Percentiles rank a stretch among this genome's conserved stretches.
Evolutionary conservation across 2,797 vertebrate genomes (phyloP).

Genomic region (Anisognathus igniventris): DNA sequence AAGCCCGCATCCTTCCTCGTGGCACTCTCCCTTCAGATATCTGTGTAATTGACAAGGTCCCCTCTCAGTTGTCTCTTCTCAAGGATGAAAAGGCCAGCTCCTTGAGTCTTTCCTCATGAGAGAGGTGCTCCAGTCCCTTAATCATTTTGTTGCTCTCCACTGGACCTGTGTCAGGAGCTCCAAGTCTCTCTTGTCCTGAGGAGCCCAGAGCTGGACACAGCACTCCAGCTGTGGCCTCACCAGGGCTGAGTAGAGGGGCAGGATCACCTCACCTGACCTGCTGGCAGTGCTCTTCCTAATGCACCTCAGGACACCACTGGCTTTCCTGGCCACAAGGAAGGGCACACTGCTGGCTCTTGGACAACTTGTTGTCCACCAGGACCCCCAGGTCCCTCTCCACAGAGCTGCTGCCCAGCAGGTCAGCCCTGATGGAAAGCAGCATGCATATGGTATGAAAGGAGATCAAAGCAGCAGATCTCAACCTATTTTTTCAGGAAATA

Average conservation of each 20-base stretch:
- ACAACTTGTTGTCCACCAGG: neutral
- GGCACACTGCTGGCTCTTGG: neutral
- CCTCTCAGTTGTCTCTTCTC: neutral
- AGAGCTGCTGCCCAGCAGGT: neutral
- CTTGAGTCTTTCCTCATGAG: neutral
- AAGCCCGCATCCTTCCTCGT: neutral
- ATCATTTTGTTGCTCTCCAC: neutral
- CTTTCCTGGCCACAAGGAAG: neutral
- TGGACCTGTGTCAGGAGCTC: neutral
- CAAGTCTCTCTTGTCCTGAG: neutral
- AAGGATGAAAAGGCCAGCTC: neutral
- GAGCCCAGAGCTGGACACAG: neutral
- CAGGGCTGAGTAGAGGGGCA: neutral
- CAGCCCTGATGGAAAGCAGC: neutral
- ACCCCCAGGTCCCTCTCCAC: fast-evolving
- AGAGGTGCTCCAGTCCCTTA: neutral
- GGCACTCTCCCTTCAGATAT: neutral
- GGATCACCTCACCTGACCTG: neutral
- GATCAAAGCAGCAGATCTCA: neutral
- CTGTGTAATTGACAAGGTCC: neutral
- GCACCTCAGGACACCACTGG: fast-evolving
- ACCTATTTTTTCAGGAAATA: neutral
- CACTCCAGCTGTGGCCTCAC: neutral
- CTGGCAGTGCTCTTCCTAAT: neutral
- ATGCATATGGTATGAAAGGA: fast-evolving